phyloP scores from a whole-genome alignment of 2,113 vertebrate genomes.

The Tichodroma muraria region DNA sequence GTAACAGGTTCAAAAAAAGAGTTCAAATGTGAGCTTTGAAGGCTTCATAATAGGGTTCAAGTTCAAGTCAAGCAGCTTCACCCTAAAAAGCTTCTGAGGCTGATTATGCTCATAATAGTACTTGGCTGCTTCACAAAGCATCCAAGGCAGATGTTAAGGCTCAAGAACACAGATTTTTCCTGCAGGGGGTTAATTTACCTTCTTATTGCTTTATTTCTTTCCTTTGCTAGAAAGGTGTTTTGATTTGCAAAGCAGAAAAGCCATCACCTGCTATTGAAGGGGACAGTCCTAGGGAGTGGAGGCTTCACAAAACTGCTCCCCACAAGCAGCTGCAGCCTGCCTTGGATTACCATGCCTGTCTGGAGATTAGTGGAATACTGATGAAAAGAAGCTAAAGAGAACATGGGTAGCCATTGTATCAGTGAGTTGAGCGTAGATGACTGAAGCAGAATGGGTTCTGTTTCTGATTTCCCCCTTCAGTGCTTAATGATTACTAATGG shows the following conservation, averaged over 20 bases:
- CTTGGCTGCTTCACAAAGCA: background rate
- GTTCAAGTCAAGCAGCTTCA: background rate
- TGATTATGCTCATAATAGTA: background rate
- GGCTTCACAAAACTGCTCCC: background rate
- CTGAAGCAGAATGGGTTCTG: background rate
- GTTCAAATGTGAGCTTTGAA: background rate
- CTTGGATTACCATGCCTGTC: background rate
- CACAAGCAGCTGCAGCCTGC: background rate
- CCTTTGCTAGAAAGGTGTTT: background rate
- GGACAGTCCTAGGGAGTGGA: background rate
- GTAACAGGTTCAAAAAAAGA: background rate
- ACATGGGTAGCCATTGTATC: background rate
- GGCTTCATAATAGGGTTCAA: background rate
- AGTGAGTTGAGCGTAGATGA: background rate
- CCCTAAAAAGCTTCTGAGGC: background rate
- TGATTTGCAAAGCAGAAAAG: background rate
- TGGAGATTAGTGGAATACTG: background rate
- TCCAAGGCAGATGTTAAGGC: conserved; percentile 1
- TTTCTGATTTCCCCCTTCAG: conserved; percentile 16
- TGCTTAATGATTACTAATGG: conserved; percentile 8
- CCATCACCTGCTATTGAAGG: background rate
- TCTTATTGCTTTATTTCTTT: background rate
- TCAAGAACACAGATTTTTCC: background rate
- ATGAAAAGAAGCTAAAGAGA: background rate
- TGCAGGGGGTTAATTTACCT: background rate